Percentiles rank a stretch among this genome's conserved stretches.
phyloP scores from a whole-genome alignment of 1,140 invertebrate genomes.

The Apis laboriosa region DNA sequence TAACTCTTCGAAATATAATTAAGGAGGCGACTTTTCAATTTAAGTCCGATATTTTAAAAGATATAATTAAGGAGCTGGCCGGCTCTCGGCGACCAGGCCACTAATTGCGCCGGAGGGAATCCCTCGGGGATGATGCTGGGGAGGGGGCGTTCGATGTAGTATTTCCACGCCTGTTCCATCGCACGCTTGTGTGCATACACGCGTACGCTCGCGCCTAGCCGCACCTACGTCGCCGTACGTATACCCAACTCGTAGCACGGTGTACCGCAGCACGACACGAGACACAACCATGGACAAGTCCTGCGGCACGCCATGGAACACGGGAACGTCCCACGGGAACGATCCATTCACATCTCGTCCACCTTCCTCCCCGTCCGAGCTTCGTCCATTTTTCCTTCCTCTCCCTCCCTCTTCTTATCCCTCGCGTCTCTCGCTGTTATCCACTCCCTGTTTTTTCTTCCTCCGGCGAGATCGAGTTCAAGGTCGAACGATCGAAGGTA shows the following conservation, averaged over 20 bases:
- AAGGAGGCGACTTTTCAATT: constrained; percentile 76
- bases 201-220: not conserved
- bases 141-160: constrained; percentile 17
- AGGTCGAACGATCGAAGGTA: constrained; percentile 64
- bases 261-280: constrained; percentile 60
- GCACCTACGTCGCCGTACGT: not conserved
- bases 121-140: constrained; percentile 41
- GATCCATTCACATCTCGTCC: constrained; percentile 58
- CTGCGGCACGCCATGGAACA: constrained; percentile 66
- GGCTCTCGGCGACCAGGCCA: constrained; percentile 66
- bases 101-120: constrained; percentile 71
- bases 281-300: constrained; percentile 66
- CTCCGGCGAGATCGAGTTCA: constrained; percentile 52
- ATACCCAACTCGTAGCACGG: constrained; percentile 39
- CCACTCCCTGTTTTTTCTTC: not conserved
- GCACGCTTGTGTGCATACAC: not conserved
- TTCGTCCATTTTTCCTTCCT: not conserved
- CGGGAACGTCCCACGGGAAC: constrained; percentile 60
- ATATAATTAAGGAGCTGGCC: constrained; percentile 75
- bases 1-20: constrained; percentile 71
- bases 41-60: constrained; percentile 77
- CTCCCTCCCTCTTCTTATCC: not conserved
- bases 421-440: not conserved
- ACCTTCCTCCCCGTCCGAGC: not conserved
- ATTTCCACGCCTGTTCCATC: constrained; percentile 52